phyloP scores from a whole-genome alignment of 2,797 vertebrate genomes.

The Pseudotriccus pelzelni region DNA sequence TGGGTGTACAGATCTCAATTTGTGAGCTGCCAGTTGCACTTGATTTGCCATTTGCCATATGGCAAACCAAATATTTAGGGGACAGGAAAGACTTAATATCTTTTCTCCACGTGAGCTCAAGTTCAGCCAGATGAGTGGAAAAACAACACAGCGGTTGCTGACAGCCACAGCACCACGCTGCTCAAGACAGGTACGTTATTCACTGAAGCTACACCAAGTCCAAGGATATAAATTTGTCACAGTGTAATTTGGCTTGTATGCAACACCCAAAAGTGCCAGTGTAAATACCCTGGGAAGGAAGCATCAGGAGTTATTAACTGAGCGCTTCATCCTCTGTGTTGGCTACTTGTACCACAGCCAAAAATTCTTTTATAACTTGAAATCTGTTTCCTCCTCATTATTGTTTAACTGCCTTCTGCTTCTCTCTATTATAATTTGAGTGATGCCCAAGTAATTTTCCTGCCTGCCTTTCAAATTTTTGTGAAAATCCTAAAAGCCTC shows the following conservation, averaged over 20 bases:
- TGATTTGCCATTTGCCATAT: not conserved
- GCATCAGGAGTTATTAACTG: not conserved
- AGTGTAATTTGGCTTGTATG: not conserved
- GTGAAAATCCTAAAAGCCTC: not conserved
- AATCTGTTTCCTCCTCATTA: not conserved
- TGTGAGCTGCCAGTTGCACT: not conserved
- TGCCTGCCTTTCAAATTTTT: not conserved
- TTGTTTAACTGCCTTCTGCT: not conserved
- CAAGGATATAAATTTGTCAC: not conserved
- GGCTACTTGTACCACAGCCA: not conserved
- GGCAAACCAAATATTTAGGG: not conserved
- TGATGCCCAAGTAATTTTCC: not conserved
- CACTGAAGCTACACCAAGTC: not conserved
- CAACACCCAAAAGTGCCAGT: not conserved
- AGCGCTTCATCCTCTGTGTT: not conserved
- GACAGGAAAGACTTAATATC: not conserved
- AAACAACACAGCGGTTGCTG: not conserved
- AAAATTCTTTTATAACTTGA: not conserved
- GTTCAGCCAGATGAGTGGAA: not conserved
- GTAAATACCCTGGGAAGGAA: not conserved
- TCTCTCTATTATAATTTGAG: not conserved
- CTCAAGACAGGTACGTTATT: not conserved
- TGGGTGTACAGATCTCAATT: not conserved
- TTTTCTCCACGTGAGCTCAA: not conserved
- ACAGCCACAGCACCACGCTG: not conserved